These are phyloP conservation scores for Ichneumoninae sp. DNA, from an alignment of 2,888 invertebrate species.

Conservation along the genomic window DNA sequence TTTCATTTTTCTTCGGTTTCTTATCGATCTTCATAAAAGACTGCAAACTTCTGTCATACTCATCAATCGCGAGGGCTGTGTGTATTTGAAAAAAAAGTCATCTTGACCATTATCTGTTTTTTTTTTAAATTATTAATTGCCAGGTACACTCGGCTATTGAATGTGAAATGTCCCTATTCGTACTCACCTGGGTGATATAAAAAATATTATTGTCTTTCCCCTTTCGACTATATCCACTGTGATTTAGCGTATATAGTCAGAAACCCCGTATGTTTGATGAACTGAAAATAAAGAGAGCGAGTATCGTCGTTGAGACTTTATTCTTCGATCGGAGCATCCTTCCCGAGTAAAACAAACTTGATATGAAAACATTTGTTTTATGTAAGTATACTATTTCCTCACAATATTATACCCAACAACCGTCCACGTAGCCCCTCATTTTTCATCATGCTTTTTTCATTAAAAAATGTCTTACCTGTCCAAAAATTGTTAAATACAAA, in stretches of 20 bases:
- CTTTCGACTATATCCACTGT: slow-evolving; percentile 55
- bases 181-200: slow-evolving; percentile 42
- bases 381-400: slow-evolving; percentile 1
- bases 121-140: slow-evolving; percentile 31
- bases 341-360: neutral
- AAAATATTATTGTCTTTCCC: slow-evolving; percentile 48
- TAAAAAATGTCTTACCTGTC: neutral
- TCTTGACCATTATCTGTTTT: slow-evolving; percentile 30
- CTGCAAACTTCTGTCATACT: slow-evolving; percentile 69
- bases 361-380: neutral
- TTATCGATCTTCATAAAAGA: slow-evolving; percentile 55
- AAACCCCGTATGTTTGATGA: slow-evolving; percentile 48
- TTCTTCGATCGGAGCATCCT: slow-evolving; percentile 1
- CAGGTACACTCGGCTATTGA: slow-evolving; percentile 39
- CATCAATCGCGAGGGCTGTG: slow-evolving; percentile 74
- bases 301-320: slow-evolving; percentile 41
- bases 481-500: neutral
- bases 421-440: neutral
- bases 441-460: neutral
- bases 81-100: slow-evolving; percentile 57
- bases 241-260: slow-evolving; percentile 53
- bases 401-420: neutral
- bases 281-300: slow-evolving; percentile 56
- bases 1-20: slow-evolving; percentile 6
- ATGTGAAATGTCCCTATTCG: slow-evolving; percentile 44